A percentile compares a stretch with the other conserved stretches of the same genome.
Conservation (phyloP, 2,797 vertebrate species). For the Typhlichthys eigenmanni region DNA sequence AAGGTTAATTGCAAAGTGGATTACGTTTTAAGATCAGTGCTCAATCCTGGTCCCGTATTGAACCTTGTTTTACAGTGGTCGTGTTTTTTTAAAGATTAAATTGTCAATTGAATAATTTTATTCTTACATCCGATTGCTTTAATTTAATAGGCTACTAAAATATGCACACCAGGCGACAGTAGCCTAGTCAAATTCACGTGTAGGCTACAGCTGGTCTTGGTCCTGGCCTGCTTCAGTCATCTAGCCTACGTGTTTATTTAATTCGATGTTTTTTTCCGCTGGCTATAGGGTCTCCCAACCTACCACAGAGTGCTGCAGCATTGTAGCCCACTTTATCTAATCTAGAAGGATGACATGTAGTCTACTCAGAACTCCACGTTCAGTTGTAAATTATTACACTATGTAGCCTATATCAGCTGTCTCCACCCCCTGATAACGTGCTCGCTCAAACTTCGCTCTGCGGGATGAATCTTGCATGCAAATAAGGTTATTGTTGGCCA, state of each 20-base stretch:
- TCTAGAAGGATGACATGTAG: not conserved
- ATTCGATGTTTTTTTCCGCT: not conserved
- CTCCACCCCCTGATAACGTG: conserved; percentile 51
- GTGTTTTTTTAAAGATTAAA: conserved; percentile 35
- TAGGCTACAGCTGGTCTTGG: conserved; percentile 4
- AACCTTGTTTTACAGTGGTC: conserved; percentile 49
- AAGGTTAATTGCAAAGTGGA: conserved; percentile 82
- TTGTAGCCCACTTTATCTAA: not conserved
- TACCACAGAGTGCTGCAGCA: not conserved
- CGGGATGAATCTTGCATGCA: conserved; percentile 39
- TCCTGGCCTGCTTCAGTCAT: conserved; percentile 7
- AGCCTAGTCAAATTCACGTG: not conserved
- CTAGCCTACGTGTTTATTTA: not conserved
- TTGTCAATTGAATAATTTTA: not conserved
- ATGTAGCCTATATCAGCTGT: conserved; percentile 30
- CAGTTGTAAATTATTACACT: conserved; percentile 39
- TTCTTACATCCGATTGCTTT: too few species aligned
- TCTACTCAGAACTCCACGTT: conserved; percentile 1
- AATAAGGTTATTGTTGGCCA: conserved; percentile 11
- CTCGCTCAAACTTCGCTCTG: conserved; percentile 48
- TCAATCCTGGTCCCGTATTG: conserved; percentile 61
- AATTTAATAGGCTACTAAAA: conserved; percentile 10
- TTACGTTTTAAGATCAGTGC: conserved; percentile 75
- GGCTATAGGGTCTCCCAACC: conserved; percentile 2
- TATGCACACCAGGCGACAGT: not conserved